A percentile compares a stretch with the other conserved stretches of the same genome.
Evolutionary conservation across 2,797 vertebrate genomes (phyloP).

Genomic region (Poecilia picta): DNA sequence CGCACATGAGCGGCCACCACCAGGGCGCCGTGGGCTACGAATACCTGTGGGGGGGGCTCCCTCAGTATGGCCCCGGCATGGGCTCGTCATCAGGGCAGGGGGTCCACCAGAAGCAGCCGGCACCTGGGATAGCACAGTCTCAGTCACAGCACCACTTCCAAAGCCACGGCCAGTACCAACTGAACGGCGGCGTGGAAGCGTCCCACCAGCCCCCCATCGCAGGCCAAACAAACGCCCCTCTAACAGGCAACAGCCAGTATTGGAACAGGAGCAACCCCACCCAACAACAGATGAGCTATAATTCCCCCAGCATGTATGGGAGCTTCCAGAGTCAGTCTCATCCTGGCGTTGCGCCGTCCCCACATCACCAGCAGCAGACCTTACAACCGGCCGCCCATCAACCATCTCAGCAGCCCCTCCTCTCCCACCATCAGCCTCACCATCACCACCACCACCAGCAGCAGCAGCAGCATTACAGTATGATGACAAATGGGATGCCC

Average conservation of each 20-base stretch:
- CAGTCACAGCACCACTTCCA: conserved; percentile 87
- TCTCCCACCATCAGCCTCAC: conserved; percentile 73
- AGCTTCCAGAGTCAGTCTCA: conserved; percentile 84
- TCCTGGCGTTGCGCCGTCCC: conserved; percentile 78
- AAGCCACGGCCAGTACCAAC: conserved; percentile 86
- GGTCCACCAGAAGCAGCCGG: conserved; percentile 88
- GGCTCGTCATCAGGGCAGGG: conserved; percentile 74
- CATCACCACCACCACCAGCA: conserved; percentile 77
- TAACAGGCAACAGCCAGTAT: conserved; percentile 82
- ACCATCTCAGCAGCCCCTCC: conserved; percentile 75
- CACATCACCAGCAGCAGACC: conserved; percentile 80
- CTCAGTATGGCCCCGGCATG: conserved; percentile 84
- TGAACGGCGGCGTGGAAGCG: conserved; percentile 86
- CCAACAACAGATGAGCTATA: conserved; percentile 84
- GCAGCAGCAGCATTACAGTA: conserved; percentile 79
- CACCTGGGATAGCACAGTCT: conserved; percentile 76
- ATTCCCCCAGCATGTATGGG: conserved; percentile 80
- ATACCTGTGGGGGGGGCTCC: conserved; percentile 91
- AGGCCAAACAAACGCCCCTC: conserved; percentile 83
- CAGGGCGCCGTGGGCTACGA: conserved; percentile 87
- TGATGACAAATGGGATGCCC: conserved; percentile 84
- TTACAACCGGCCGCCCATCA: conserved; percentile 68
- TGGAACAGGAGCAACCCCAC: conserved; percentile 87
- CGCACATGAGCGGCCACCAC: conserved; percentile 84
- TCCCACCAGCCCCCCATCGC: conserved; percentile 82